These are phyloP conservation scores for Empidonax traillii DNA, from an alignment of 2,113 vertebrate genomes.

Conservation along the genomic window DNA sequence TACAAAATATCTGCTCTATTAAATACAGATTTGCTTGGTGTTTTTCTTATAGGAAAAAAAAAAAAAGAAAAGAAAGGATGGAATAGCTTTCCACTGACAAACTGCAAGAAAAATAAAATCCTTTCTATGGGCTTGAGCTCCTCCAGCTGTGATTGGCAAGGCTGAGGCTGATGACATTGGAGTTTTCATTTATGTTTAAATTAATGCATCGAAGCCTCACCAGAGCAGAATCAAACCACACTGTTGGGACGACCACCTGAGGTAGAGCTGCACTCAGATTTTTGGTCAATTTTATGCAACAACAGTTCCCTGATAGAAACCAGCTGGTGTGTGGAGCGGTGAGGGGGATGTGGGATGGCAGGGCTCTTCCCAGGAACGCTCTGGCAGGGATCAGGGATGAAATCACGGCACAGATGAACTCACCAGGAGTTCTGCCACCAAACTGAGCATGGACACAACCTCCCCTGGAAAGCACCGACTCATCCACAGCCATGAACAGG, in stretches of 20 bases:
- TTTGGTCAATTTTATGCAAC: not conserved
- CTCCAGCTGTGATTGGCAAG: not conserved
- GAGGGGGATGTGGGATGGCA: not conserved
- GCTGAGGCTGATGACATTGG: not conserved
- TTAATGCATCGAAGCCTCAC: not conserved
- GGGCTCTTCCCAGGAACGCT: not conserved
- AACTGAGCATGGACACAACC: fast-evolving
- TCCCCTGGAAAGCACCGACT: fast-evolving
- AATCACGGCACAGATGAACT: not conserved
- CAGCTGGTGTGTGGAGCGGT: not conserved
- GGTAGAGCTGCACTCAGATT: fast-evolving
- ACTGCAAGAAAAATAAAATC: not conserved
- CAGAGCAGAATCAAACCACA: not conserved
- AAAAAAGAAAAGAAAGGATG: not conserved
- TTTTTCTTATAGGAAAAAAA: not conserved
- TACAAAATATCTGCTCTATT: slow-evolving; percentile 45
- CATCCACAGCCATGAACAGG: not conserved
- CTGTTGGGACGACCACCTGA: not conserved
- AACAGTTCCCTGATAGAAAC: not conserved
- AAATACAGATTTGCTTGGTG: slow-evolving; percentile 30
- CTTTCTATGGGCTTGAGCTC: not conserved
- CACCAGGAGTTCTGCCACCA: not conserved
- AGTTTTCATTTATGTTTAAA: not conserved
- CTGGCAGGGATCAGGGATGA: not conserved
- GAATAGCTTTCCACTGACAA: slow-evolving; percentile 18